phyloP scores from a whole-genome alignment of 2,888 invertebrate genomes.

The Loripinus fragilis region DNA sequence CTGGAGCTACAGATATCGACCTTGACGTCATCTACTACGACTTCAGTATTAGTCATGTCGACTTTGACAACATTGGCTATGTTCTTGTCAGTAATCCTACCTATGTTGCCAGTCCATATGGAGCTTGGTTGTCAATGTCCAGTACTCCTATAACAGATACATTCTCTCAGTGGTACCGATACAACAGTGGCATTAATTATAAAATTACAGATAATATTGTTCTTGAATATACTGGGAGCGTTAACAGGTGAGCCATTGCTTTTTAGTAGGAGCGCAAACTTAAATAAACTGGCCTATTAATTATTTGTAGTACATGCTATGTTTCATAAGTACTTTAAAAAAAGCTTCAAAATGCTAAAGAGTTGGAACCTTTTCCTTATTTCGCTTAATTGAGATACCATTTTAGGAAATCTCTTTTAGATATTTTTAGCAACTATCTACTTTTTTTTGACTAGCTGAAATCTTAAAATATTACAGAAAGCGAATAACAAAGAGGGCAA shows the following conservation, averaged over 20 bases:
- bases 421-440: no score
- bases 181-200: slow-evolving; percentile 37
- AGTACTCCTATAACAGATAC: slow-evolving; percentile 66
- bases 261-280: no score
- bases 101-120: slow-evolving; percentile 68
- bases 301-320: no score
- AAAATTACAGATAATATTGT: slow-evolving; percentile 45
- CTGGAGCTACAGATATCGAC: slow-evolving; percentile 42
- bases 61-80: slow-evolving; percentile 52
- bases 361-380: no score
- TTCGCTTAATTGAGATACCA: no score
- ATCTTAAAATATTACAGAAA: no score
- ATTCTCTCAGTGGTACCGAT: slow-evolving; percentile 73
- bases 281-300: no score
- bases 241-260: slow-evolving; percentile 53
- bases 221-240: slow-evolving; percentile 41
- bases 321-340: no score
- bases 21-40: slow-evolving; percentile 63
- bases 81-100: slow-evolving; percentile 50
- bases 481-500: no score
- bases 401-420: no score
- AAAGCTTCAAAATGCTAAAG: no score
- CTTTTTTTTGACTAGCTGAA: no score
- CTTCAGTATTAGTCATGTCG: slow-evolving; percentile 55
- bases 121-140: slow-evolving; percentile 67